Conservation (phyloP, 2,888 invertebrate species). For the Periphyllus acericola region DNA sequence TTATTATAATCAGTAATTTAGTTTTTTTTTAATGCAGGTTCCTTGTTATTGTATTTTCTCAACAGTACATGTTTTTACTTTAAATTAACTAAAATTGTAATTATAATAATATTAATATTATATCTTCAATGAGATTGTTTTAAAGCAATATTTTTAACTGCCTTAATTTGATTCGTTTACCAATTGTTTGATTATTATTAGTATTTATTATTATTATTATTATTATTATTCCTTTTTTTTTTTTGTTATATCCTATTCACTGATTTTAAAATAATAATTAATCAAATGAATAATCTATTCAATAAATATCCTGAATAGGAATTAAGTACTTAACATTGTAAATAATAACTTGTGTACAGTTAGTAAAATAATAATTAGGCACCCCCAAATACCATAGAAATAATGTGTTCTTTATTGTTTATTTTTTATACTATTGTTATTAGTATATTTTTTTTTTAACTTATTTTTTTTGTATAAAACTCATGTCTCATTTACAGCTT, state of each 20-base stretch:
- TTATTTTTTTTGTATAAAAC: conserved; percentile 8
- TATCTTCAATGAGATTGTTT: neutral
- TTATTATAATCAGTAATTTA: conserved; percentile 9
- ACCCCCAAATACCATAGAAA: conserved; percentile 46
- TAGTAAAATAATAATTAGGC: conserved; percentile 19
- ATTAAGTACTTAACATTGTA: conserved; percentile 58
- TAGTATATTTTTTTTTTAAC: conserved; percentile 32
- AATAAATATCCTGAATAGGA: conserved; percentile 45
- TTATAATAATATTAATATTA: neutral
- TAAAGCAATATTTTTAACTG: conserved; percentile 49
- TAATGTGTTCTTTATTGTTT: conserved; percentile 60
- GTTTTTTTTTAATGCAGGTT: conserved; percentile 44
- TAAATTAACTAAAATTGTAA: conserved; percentile 14
- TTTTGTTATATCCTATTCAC: conserved; percentile 38
- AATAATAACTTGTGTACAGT: conserved; percentile 44
- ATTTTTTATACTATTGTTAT: conserved; percentile 47
- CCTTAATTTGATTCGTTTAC: conserved; percentile 56
- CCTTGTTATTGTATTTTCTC: conserved; percentile 51
- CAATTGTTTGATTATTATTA: conserved; percentile 50
- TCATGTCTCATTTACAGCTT: conserved; percentile 25
- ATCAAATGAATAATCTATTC: conserved; percentile 40
- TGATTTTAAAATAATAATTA: conserved; percentile 34
- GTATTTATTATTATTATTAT: conserved; percentile 32
- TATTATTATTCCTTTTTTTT: conserved; percentile 17
- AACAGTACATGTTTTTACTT: conserved; percentile 29